A percentile compares a stretch with the other conserved stretches of the same genome.
phyloP scores from a whole-genome alignment of 1,140 invertebrate species.

The Carcinoscorpius rotundicauda region DNA sequence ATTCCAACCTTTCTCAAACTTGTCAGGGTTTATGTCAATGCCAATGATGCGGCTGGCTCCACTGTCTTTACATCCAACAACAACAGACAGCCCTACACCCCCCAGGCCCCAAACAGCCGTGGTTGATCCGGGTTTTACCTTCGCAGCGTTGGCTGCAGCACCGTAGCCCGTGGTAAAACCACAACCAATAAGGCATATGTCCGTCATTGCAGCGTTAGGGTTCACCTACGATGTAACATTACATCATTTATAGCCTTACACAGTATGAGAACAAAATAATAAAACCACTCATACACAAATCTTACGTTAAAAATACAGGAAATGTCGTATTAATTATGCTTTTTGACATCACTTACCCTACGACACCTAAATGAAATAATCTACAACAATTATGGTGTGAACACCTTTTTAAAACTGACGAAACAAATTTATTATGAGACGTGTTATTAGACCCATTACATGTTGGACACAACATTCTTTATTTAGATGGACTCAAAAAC shows the following conservation, averaged over 20 bases:
- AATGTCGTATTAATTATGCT: background rate
- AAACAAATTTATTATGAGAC: too few relatives aligned
- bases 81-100: slow-evolving; percentile 81
- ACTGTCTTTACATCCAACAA: slow-evolving; percentile 80
- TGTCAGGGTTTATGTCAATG: slow-evolving; percentile 77
- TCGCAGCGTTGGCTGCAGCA: slow-evolving; percentile 81
- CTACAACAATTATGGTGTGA: too few relatives aligned
- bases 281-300: background rate
- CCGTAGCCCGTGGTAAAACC: slow-evolving; percentile 87
- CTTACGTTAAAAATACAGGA: background rate
- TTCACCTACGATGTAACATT: slow-evolving; percentile 34
- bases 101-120: slow-evolving; percentile 91
- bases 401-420: too few relatives aligned
- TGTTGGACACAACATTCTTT: too few relatives aligned
- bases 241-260: background rate
- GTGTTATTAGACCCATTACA: too few relatives aligned
- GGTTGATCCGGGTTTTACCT: slow-evolving; percentile 60
- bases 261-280: background rate
- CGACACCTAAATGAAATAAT: too few relatives aligned
- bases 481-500: too few relatives aligned
- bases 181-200: slow-evolving; percentile 87
- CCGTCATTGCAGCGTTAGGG: slow-evolving; percentile 60
- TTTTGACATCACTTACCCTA: background rate
- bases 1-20: slow-evolving; percentile 63
- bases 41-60: slow-evolving; percentile 91